Conservation (phyloP, 2,888 invertebrate species). For the Morpho helenor region DNA sequence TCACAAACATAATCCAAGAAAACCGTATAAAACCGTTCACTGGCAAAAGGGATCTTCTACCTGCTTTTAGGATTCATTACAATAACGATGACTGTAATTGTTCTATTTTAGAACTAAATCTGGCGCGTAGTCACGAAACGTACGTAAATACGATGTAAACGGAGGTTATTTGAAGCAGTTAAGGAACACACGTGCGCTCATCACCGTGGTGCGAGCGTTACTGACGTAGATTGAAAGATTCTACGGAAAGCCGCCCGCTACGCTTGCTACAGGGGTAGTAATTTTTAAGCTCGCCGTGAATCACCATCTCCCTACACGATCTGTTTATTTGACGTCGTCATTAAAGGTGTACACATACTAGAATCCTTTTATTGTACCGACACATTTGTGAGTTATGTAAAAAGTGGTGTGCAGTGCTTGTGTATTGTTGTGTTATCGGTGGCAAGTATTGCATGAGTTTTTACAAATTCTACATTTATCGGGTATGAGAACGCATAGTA, state of each 20-base stretch:
- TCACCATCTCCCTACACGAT: slow-evolving; percentile 28
- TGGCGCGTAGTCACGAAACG: slow-evolving; percentile 42
- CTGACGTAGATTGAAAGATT: slow-evolving; percentile 38
- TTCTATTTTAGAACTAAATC: slow-evolving; percentile 56
- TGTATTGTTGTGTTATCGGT: too few relatives aligned
- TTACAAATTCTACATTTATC: too few relatives aligned
- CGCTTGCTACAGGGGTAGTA: slow-evolving; percentile 61
- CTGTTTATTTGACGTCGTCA: not conserved
- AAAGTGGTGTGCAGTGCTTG: too few relatives aligned
- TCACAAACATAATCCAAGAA: slow-evolving; percentile 28
- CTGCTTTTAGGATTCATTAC: slow-evolving; percentile 15
- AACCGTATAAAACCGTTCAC: slow-evolving; percentile 5
- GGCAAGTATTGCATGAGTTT: too few relatives aligned
- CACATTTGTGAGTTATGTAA: too few relatives aligned
- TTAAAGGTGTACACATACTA: not conserved
- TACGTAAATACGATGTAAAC: slow-evolving; percentile 14
- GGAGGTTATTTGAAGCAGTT: not conserved
- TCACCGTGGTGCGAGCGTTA: slow-evolving; percentile 46
- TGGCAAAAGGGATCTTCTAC: slow-evolving; percentile 9
- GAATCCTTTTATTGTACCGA: not conserved
- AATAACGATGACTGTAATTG: slow-evolving; percentile 21
- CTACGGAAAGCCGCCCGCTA: slow-evolving; percentile 44
- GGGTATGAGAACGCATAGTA: too few relatives aligned
- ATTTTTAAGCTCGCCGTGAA: slow-evolving; percentile 59
- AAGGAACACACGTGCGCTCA: slow-evolving; percentile 43